Conservation (phyloP, 2,113 vertebrate species). For the Albula glossodonta region DNA sequence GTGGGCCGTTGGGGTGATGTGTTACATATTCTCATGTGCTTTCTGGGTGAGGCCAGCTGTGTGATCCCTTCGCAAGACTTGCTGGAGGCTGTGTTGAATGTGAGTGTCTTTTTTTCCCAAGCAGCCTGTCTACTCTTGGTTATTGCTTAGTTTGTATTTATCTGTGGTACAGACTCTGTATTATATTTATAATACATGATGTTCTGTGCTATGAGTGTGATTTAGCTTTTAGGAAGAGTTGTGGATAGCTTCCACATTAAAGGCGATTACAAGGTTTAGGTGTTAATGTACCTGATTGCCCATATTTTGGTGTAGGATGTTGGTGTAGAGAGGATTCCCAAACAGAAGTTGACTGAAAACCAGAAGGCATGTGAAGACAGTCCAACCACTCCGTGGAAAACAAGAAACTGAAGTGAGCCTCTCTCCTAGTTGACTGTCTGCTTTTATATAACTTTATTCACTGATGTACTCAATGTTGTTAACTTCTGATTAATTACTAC, state of each 20-base stretch:
- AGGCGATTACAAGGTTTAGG: no score
- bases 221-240: no score
- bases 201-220: no score
- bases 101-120: constrained; percentile 54
- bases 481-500: not conserved
- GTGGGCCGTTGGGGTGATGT: constrained; percentile 86
- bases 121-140: not conserved
- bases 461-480: not conserved
- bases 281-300: not conserved
- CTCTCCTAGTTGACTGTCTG: not conserved
- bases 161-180: no score
- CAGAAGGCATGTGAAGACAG: constrained; percentile 24
- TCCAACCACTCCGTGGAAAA: constrained; percentile 26
- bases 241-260: no score
- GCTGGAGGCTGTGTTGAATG: constrained; percentile 74
- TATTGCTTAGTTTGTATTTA: no score
- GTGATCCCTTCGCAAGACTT: constrained; percentile 65
- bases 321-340: constrained; percentile 34
- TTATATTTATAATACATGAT: no score
- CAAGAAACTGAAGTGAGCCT: not conserved
- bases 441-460: not conserved
- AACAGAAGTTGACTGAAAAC: constrained; percentile 21
- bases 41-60: constrained; percentile 84
- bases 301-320: constrained; percentile 50
- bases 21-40: constrained; percentile 77